A percentile compares a stretch with the other conserved stretches of the same genome.
These are phyloP conservation scores for Holacanthella duospinosa DNA, from an alignment of 2,888 invertebrate genomes.

Conservation along the genomic window DNA sequence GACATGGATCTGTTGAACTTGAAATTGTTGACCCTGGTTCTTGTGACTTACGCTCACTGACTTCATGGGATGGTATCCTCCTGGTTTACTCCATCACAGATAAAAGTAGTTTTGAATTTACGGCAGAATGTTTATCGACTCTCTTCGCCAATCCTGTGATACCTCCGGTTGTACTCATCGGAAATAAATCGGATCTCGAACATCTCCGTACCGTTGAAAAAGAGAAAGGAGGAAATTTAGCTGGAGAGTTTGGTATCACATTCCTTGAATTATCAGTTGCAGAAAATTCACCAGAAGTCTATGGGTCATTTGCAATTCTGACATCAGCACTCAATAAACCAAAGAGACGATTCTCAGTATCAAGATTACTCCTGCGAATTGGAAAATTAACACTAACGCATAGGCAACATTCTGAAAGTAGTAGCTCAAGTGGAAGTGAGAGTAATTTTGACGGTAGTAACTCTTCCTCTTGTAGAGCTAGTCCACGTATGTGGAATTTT, in stretches of 20 bases:
- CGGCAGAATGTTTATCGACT: conserved; percentile 48
- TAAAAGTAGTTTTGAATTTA: conserved; percentile 58
- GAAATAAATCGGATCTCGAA: conserved; percentile 69
- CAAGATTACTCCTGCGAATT: conserved; percentile 55
- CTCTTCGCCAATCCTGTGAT: not conserved
- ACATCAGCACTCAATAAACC: conserved; percentile 10
- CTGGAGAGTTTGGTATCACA: conserved; percentile 54
- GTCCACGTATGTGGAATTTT: not conserved
- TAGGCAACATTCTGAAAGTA: not conserved
- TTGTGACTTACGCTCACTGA: not conserved
- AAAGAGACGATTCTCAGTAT: conserved; percentile 50
- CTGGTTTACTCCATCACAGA: conserved; percentile 60
- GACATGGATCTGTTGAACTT: conserved; percentile 51
- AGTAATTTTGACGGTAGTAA: not conserved
- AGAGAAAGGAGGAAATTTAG: conserved; percentile 58
- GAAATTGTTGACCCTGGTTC: conserved; percentile 66
- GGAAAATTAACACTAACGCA: not conserved
- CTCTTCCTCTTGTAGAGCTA: not conserved
- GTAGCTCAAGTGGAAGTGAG: not conserved
- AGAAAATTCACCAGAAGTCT: conserved; percentile 62
- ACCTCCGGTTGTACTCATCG: conserved; percentile 55
- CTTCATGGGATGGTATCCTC: not conserved
- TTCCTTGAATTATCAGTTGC: conserved; percentile 74
- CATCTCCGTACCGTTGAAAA: conserved; percentile 64
- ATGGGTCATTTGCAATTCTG: conserved; percentile 57